phyloP scores from a whole-genome alignment of 2,888 invertebrate genomes.

The Lobophora halterata region DNA sequence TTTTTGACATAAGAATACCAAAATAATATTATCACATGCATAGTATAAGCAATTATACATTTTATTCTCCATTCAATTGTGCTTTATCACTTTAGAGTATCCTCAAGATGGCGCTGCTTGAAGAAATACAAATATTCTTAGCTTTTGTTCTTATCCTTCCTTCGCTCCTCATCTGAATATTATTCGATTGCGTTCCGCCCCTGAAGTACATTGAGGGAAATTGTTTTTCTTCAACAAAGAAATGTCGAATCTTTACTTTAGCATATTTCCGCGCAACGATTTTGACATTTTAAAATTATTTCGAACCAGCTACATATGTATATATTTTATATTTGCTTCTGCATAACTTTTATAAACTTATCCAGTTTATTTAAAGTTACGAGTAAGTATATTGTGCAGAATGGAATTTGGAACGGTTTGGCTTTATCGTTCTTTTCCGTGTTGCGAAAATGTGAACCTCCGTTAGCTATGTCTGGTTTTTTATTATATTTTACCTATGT shows the following conservation, averaged over 20 bases:
- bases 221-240: constrained; percentile 43
- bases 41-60: background rate
- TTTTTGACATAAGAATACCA: constrained; percentile 22
- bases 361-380: constrained; percentile 35
- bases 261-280: constrained; percentile 32
- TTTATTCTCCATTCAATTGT: constrained; percentile 1
- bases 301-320: too few relatives aligned
- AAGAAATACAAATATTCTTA: constrained; percentile 36
- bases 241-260: constrained; percentile 41
- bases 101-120: constrained; percentile 28
- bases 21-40: constrained; percentile 7
- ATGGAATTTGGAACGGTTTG: constrained; percentile 39
- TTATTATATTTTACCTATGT: constrained; percentile 47
- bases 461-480: constrained; percentile 57
- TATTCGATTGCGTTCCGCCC: constrained; percentile 52
- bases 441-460: constrained; percentile 45
- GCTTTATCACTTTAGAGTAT: constrained; percentile 8
- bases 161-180: constrained; percentile 52
- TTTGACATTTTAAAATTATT: constrained; percentile 36
- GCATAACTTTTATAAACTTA: constrained; percentile 25
- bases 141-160: constrained; percentile 49
- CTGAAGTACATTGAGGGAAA: constrained; percentile 42
- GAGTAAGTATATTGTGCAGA: constrained; percentile 35
- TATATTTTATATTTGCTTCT: constrained; percentile 26
- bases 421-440: constrained; percentile 39